phyloP scores from a whole-genome alignment of 2,888 invertebrate genomes.

The Leucophenga maculata region DNA sequence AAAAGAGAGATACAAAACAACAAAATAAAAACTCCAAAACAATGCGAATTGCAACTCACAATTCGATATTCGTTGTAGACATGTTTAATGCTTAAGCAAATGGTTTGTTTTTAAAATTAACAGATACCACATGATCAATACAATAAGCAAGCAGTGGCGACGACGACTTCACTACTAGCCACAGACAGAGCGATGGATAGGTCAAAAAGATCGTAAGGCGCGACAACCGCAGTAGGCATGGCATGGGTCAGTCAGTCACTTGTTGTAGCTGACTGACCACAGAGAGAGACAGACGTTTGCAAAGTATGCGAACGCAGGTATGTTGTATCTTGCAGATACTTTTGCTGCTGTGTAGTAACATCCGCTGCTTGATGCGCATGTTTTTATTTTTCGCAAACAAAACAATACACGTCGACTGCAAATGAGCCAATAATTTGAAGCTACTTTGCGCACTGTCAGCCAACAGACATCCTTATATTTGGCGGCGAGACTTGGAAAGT shows the following conservation, averaged over 20 bases:
- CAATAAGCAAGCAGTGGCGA: conserved; percentile 25
- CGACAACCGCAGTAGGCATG: conserved; percentile 47
- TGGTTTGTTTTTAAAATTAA: conserved; percentile 19
- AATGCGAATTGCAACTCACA: not conserved
- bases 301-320: conserved; percentile 25
- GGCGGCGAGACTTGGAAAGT: too few species aligned
- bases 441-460: too few species aligned
- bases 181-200: conserved; percentile 43
- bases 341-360: not conserved
- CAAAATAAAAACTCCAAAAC: not conserved
- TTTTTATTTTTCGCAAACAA: conserved; percentile 45
- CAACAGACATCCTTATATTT: too few species aligned
- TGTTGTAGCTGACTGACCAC: too few species aligned
- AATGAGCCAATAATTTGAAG: conserved; percentile 46
- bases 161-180: conserved; percentile 22
- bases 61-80: not conserved
- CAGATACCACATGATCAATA: conserved; percentile 16
- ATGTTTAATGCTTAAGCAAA: not conserved
- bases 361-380: not conserved
- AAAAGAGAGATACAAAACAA: not conserved
- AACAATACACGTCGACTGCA: conserved; percentile 43
- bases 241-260: not conserved
- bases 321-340: conserved; percentile 40
- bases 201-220: conserved; percentile 67
- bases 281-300: not conserved